Base-by-base conservation (phyloP, 2,113 vertebrate species). In the Myrmophylax atrothorax region DNA sequence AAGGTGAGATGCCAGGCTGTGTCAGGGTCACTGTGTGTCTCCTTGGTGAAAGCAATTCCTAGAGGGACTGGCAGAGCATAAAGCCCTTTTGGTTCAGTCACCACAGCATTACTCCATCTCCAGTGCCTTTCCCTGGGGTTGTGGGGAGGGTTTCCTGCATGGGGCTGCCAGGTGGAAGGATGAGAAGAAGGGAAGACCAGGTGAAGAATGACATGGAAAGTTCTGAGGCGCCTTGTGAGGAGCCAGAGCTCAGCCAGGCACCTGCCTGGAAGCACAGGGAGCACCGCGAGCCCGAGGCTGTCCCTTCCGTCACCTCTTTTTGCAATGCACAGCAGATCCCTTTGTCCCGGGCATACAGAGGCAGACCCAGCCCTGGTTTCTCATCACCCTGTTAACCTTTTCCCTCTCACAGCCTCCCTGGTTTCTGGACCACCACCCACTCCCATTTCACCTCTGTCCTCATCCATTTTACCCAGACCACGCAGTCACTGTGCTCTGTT, bases 1-100 rank as follows among this genome's bases (percentile, higher is more conserved):
- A 87, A 91, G 92, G 94, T 93, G 92, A 95, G 85, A 80, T 78
- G 62, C 70, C 78, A 73, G 82, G 74, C 75, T 91, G 79, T 18
- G 63, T 50, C 59, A 69, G 49, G 58, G 64, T 67, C 87, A 52
- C 64, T 56, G 33, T 4, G 16, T 38, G 56, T 75, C 68, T 92
- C 74, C 81, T 72, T 62, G 58, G 87, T 68, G 89, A 84, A 58
- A 73, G 81, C 87, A 69, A 15, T 56, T 80, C 93, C 72, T 56
- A 22, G 23, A 46, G 85, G 60, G 33, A 66, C 46, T 12, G 13
- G 12, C 25, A 58, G 33, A 87, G 60, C 78, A 31, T 5, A 68
- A 84, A 89, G 19, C 58, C 47, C 35, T 75, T 47, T 23, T 29
- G 31, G 55, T 76, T 90, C 11, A 3, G 84, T 8, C 69, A n/a